Evolutionary conservation across 2,113 vertebrate genomes (phyloP).

Genomic region (Plecturocebus donacophilus): DNA sequence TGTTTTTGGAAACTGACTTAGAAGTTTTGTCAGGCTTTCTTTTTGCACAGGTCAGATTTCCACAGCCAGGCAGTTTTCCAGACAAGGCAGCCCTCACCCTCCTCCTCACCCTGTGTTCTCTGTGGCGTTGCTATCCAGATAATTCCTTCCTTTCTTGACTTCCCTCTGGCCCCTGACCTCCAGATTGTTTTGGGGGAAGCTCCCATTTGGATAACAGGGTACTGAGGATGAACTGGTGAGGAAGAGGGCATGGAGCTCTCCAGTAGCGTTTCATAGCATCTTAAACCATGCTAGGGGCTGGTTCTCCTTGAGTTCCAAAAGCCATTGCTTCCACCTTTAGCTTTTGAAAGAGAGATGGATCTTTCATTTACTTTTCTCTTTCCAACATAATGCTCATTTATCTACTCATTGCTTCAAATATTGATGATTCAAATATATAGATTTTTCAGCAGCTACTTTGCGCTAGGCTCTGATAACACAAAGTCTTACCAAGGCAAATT

Average conservation of each 20-base stretch:
- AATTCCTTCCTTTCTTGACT: background rate
- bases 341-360: background rate
- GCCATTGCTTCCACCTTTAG: background rate
- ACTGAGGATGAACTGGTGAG: background rate
- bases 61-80: slow-evolving; percentile 14
- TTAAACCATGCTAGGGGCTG: background rate
- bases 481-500: background rate
- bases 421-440: background rate
- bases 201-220: background rate
- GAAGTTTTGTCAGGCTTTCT: slow-evolving; percentile 16
- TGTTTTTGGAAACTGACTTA: slow-evolving; percentile 24
- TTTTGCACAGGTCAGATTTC: slow-evolving; percentile 24
- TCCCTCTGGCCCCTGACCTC: background rate
- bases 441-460: background rate
- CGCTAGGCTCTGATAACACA: background rate
- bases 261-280: background rate
- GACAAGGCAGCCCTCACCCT: background rate
- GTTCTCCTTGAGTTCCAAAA: background rate
- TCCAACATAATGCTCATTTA: background rate
- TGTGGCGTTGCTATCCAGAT: background rate
- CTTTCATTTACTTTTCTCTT: background rate
- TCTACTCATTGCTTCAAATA: background rate
- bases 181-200: background rate
- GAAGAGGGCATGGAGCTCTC: background rate
- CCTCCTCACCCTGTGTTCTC: background rate